Evolutionary conservation across 2,113 vertebrate genomes (phyloP).

Genomic region (Hystrix brachyura): DNA sequence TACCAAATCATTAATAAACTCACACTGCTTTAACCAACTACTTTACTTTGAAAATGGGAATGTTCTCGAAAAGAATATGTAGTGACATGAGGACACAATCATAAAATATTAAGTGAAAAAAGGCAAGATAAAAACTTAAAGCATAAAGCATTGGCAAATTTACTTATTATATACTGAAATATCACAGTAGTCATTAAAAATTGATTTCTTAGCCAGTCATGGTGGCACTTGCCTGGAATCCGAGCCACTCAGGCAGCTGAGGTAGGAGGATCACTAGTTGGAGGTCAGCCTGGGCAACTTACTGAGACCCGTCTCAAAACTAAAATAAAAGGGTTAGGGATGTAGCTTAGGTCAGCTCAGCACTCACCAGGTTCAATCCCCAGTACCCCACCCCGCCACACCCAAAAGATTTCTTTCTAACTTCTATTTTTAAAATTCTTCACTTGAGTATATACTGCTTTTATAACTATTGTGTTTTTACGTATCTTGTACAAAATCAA

Average conservation of each 20-base stretch:
- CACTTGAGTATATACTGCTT: not conserved
- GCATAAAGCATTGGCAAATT: not conserved
- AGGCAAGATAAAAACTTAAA: not conserved
- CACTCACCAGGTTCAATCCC: not conserved
- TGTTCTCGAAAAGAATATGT: slow-evolving; percentile 45
- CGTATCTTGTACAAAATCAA: not conserved
- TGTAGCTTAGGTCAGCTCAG: not conserved
- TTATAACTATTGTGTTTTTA: not conserved
- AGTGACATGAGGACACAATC: slow-evolving; percentile 7
- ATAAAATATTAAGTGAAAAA: slow-evolving; percentile 57
- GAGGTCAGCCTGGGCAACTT: not conserved
- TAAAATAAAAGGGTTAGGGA: not conserved
- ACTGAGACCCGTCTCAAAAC: not conserved
- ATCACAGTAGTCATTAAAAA: slow-evolving; percentile 35
- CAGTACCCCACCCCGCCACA: not conserved
- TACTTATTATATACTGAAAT: not conserved
- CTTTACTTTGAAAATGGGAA: slow-evolving; percentile 16
- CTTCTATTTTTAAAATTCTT: slow-evolving; percentile 31
- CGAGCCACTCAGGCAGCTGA: not conserved
- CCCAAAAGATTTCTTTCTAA: not conserved
- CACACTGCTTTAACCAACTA: not conserved
- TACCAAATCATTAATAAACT: not conserved
- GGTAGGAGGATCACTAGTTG: not conserved
- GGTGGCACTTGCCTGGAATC: not conserved
- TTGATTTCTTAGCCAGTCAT: not conserved